phyloP scores from a whole-genome alignment of 2,113 vertebrate genomes.

The Panurus biarmicus region DNA sequence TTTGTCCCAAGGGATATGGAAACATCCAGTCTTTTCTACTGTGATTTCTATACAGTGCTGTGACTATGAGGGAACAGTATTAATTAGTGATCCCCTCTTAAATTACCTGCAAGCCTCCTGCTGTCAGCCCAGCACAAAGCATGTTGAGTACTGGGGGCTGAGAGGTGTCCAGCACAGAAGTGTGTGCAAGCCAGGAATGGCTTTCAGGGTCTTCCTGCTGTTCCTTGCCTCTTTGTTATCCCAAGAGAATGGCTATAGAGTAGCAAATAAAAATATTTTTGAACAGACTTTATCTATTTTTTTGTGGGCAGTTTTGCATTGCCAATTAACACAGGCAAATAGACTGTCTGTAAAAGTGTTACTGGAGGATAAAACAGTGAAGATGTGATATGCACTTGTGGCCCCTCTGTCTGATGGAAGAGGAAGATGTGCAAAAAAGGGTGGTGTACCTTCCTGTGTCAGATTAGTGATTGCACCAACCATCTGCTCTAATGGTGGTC shows the following conservation, averaged over 20 bases:
- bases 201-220: not conserved
- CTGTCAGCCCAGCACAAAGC: not conserved
- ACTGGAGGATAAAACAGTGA: not conserved
- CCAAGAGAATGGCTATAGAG: not conserved
- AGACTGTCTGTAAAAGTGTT: not conserved
- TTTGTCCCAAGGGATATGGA: not conserved
- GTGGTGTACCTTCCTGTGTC: not conserved
- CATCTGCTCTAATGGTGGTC: not conserved
- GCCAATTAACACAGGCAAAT: not conserved
- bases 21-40: not conserved
- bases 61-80: not conserved
- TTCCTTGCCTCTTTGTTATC: not conserved
- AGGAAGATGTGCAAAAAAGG: not conserved
- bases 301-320: not conserved
- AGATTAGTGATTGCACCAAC: not conserved
- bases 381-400: not conserved
- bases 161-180: not conserved
- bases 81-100: not conserved
- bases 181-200: not conserved
- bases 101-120: not conserved
- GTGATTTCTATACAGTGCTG: not conserved
- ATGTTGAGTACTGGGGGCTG: accelerated
- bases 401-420: not conserved
- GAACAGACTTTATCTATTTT: not conserved
- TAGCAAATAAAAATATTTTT: not conserved